Conservation (phyloP, 2,113 vertebrate genomes). For the Holacanthus passer region DNA sequence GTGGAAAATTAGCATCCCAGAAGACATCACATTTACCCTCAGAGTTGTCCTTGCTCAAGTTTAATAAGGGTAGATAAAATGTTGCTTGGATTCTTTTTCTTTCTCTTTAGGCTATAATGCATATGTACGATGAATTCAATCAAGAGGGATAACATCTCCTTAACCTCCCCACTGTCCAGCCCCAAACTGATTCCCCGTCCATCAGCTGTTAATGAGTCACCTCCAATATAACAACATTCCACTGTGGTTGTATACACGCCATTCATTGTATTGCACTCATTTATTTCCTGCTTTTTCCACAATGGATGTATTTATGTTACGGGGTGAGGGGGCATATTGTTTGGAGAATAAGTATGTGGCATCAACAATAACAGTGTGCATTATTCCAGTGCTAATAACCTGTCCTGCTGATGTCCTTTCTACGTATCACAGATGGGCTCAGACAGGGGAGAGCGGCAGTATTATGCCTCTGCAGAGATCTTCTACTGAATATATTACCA, state of each 20-base stretch:
- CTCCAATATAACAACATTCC: constrained; percentile 37
- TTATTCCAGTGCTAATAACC: constrained; percentile 80
- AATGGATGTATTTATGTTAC: constrained; percentile 61
- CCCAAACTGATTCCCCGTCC: constrained; percentile 13
- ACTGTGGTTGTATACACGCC: constrained; percentile 21
- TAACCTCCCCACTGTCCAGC: constrained; percentile 26
- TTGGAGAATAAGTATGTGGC: constrained; percentile 66
- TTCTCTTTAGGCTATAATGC: constrained; percentile 10
- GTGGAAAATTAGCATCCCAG: neutral
- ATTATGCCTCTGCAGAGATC: constrained; percentile 80
- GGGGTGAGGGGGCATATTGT: constrained; percentile 59
- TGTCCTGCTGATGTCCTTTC: constrained; percentile 79
- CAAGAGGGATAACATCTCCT: constrained; percentile 6
- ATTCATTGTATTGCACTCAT: constrained; percentile 37
- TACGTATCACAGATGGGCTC: constrained; percentile 82
- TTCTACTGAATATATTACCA: constrained; percentile 82
- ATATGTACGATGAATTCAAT: constrained; percentile 8
- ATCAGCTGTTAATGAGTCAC: constrained; percentile 60
- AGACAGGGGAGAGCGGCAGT: constrained; percentile 79
- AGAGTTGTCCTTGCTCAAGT: constrained; percentile 2
- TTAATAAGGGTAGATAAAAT: constrained; percentile 2
- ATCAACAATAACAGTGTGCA: constrained; percentile 76
- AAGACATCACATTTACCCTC: constrained; percentile 3
- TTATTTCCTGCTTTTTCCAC: constrained; percentile 43
- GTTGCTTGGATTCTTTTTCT: neutral